Base-by-base conservation (phyloP, 2,888 invertebrate species). In the Hyalella azteca region DNA sequence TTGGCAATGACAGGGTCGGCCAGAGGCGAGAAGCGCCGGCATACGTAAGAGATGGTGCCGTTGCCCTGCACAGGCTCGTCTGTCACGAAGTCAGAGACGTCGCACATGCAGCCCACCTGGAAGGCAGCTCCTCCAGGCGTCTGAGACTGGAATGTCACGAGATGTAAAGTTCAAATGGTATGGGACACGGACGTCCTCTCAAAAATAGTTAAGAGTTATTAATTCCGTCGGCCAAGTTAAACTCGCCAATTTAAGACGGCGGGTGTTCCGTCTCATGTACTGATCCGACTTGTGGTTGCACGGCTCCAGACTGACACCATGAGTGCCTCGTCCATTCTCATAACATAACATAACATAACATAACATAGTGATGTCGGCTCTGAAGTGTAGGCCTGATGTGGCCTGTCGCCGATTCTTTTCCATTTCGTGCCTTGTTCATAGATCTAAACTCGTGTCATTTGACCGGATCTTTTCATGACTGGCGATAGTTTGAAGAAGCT, bases 101-200 rank as follows among this genome's bases (percentile, higher is more conserved):
- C 78, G 54, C 85, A 85, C 29, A 85, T 79, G 59, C 85, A 84
- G 29, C 78, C 80, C 50, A 76, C 60, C 78, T 85, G 85, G 73
- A 79, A 85, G 13, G 48, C 50, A 3, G 83, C 84, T 0, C 85
- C 85, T 13, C 85, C 85, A 2, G 82, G 82, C 19, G 85, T 85
- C 76, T 85, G 85, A 22, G 84, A 81, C 84, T 82, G 81, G 26
- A 45, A 45, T 45, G 45, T 3, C 45, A 45, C 11, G 13, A 11
- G 19, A 45, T 15, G 3, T 1, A 11, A 45, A 45, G 11, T 45
- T 45, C 13, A 15, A 15, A 45, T 45, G 45, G 45, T 1, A 45
- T 11, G 19, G 19, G 19, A 2, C 3, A 19, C 19, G 11, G 45
- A 45, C n/a, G 45, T 45, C 19, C 19, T 45, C 1, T 11, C 19